Evolutionary conservation across 92 coral and sea anemone species (phyloP), one percentile per base, ranked within the genome.

Genomic region (Blastomussa wellsi): DNA sequence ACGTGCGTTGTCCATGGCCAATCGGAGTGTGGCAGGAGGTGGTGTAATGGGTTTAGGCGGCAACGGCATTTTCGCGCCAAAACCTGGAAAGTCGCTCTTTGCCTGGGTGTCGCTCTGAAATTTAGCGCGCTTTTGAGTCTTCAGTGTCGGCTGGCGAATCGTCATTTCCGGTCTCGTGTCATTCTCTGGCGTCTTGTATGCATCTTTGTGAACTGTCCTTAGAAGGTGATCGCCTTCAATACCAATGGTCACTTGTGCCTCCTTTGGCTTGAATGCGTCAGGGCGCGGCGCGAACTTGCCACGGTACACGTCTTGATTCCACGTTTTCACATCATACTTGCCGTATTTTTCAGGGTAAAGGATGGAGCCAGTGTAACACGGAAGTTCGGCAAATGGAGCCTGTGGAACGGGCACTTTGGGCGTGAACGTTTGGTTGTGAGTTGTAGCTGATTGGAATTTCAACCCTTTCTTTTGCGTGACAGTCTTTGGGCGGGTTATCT

Each of bases 21-120:
- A 86, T 67, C 93, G 92, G 52, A 96, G 88, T 2, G 98, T 96
- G 31, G 95, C 97, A 9, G 98, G 99, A 60, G 95, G 98, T 7
- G 99, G 99, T 38, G 91, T 81, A 67, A 92, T 85, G n/a, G 93
- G 90, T 85, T 90, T 96, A 7, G 93, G 80, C 11, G 99, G 99
- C 83, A 84, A 80, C 20, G 97, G 99, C 92, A 96, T 92, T 81
- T 81, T 87, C 77, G 94, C 97, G 79, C 86, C 93, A 79, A 89
- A 96, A 65, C 98, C 93, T 44, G 99, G 99, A 37, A 92, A 96
- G 84, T 96, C 99, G 68, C 98, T 96, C 87, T 79, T 93, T 77
- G 93, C 93, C 74, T 96, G 99, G 22, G 99, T 96, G 39, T 95
- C 91, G 29, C 91, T 87, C 52, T 93, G 95, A 77, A 96, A 96